Base-by-base conservation (phyloP, 2,888 invertebrate genomes). In the Eupithecia vulgata region DNA sequence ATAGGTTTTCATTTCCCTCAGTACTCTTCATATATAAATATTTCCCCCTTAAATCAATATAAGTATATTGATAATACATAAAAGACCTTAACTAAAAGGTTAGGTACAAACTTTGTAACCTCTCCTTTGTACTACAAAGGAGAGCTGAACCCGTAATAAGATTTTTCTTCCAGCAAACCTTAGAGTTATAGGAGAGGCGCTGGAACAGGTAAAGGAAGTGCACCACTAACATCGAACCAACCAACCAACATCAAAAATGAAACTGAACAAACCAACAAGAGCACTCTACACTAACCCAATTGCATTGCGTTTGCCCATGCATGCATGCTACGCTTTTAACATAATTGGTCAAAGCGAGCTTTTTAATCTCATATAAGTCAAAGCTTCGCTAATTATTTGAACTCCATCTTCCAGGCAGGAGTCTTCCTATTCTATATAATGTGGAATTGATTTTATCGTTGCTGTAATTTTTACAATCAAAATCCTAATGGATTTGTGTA, bases 301-400 rank as follows among this genome's bases (percentile, higher is more conserved):
- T 72, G 62, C n/a, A 64, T 30, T 45, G 34, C 17, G 17, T 61
- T 15, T 7, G 17, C 15, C 30, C 40, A 37, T 25, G 40, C 35
- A 37, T 25, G 40, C 35, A 65, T 57, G n/a, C 25, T n/a, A 59
- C 62, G 67, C 66, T 68, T 72, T 72, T 65, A 68, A 57, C 65
- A 65, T 35, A 65, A 72, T 59, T 68, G 64, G n/a, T 34, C 62
- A 64, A 40, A 52, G 57, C 59, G 35, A 40, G 34, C 70, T 12
- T 15, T 42, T 67, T 59, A 59, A 52, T 21, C 4, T 59, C 10
- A 59, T 30, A 59, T 1, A n/a, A n/a, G n/a, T 59, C 59, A 59
- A 61, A 61, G 17, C 10, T 61, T 34, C 10, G 17, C 17, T 61
- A 17, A 61, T 61, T 17, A 61, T 34, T 59, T 61, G 17, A 61